Conservation (phyloP, 2,888 invertebrate species). For the Agonopterix heracliana region DNA sequence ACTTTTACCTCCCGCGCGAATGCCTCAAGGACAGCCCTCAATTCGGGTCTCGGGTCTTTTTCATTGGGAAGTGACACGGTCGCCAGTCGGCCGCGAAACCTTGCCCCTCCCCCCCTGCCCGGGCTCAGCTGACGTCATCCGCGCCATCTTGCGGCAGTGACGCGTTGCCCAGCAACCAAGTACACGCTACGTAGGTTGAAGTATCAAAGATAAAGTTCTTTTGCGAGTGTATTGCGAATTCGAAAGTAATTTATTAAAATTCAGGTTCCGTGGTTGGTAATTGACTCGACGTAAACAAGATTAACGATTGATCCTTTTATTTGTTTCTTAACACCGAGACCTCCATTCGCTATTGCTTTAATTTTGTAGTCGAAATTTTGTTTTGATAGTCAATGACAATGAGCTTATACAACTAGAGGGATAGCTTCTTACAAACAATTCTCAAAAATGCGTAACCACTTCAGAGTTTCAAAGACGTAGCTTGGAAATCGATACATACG, state of each 20-base stretch:
- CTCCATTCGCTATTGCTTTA: no score
- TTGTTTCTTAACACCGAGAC: no score
- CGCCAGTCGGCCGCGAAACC: constrained; percentile 53
- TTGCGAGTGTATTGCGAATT: constrained; percentile 14
- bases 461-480: no score
- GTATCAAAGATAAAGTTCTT: constrained; percentile 22
- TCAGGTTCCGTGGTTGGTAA: neutral
- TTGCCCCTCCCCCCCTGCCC: constrained; percentile 40
- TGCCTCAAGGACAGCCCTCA: constrained; percentile 54
- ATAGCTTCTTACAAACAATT: no score
- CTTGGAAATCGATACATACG: no score
- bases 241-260: constrained; percentile 5
- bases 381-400: no score
- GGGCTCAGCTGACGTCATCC: constrained; percentile 62
- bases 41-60: constrained; percentile 43
- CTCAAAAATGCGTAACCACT: no score
- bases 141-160: constrained; percentile 70
- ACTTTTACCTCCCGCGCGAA: constrained; percentile 45
- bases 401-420: no score
- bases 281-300: no score
- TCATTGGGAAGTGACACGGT: constrained; percentile 69
- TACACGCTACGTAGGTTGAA: constrained; percentile 35
- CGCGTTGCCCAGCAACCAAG: constrained; percentile 67
- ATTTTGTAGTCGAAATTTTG: no score
- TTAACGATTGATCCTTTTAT: no score